These are phyloP conservation scores for Acanthochromis polyacanthus DNA, from an alignment of 2,113 vertebrate genomes.

Conservation along the genomic window DNA sequence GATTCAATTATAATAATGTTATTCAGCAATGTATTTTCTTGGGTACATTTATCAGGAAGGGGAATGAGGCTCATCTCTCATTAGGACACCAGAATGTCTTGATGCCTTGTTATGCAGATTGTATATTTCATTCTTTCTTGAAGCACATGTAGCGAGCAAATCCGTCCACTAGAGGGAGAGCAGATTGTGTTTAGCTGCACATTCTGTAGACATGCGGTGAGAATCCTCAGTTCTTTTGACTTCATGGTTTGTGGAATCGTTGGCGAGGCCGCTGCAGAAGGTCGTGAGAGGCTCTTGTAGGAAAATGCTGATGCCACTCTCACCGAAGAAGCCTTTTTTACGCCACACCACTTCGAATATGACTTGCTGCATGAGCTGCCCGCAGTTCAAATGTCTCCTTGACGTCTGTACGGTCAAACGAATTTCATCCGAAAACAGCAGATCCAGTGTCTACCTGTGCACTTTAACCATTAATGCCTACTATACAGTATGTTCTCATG, in stretches of 20 bases:
- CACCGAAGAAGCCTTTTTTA: constrained; percentile 61
- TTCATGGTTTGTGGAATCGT: constrained; percentile 18
- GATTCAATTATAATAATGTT: constrained; percentile 45
- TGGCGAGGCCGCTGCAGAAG: constrained; percentile 32
- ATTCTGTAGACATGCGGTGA: constrained; percentile 58
- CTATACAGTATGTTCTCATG: constrained; percentile 49
- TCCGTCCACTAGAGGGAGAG: not conserved
- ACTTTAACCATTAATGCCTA: constrained; percentile 79
- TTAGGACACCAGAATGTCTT: constrained; percentile 64
- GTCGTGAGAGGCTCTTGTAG: constrained; percentile 37
- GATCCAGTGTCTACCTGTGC: constrained; percentile 75
- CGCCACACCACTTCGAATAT: constrained; percentile 26
- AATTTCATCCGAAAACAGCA: constrained; percentile 58
- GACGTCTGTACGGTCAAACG: constrained; percentile 32
- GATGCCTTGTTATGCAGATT: constrained; percentile 67
- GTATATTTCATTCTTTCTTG: constrained; percentile 44
- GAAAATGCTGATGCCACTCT: constrained; percentile 45
- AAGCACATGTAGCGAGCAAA: constrained; percentile 41
- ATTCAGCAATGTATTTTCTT: constrained; percentile 52
- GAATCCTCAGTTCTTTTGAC: constrained; percentile 10
- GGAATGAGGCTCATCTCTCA: constrained; percentile 62
- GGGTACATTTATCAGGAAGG: constrained; percentile 65
- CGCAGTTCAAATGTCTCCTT: constrained; percentile 48
- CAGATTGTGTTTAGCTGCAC: constrained; percentile 55
- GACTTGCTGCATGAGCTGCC: constrained; percentile 65